Conservation (phyloP, 2,888 invertebrate species). For the Watsonalla cultraria region DNA sequence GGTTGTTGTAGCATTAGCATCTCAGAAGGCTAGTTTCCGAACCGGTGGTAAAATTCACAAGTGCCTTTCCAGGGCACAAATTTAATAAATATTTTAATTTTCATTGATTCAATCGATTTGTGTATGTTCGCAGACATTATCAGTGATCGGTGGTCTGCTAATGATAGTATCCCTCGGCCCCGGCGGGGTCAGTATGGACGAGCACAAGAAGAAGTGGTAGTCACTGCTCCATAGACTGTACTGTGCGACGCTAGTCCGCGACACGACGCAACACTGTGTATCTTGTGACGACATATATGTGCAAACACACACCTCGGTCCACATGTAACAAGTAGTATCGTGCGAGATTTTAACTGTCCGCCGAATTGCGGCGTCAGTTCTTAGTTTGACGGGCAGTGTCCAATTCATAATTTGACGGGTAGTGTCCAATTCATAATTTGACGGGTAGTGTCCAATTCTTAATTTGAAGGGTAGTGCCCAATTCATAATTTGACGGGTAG, state of each 20-base stretch:
- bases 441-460: too few relatives aligned
- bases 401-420: too few relatives aligned
- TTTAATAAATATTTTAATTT: too few relatives aligned
- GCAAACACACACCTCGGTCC: slow-evolving; percentile 4
- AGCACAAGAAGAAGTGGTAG: slow-evolving; percentile 99
- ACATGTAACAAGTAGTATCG: slow-evolving; percentile 5
- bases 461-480: too few relatives aligned
- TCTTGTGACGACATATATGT: not conserved
- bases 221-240: slow-evolving; percentile 19
- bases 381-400: too few relatives aligned
- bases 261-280: slow-evolving; percentile 10
- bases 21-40: too few relatives aligned
- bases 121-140: slow-evolving; percentile 91
- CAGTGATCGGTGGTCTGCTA: slow-evolving; percentile 98
- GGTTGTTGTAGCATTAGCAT: not conserved
- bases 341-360: too few relatives aligned
- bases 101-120: not conserved
- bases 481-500: too few relatives aligned
- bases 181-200: slow-evolving; percentile 99
- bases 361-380: too few relatives aligned
- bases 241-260: slow-evolving; percentile 15
- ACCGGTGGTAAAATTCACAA: too few relatives aligned
- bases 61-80: too few relatives aligned
- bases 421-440: too few relatives aligned
- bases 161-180: slow-evolving; percentile 99